Percentiles rank a stretch among this genome's conserved stretches.
These are phyloP conservation scores for Hyaena hyaena DNA, from an alignment of 2,113 vertebrate species.

Conservation along the genomic window DNA sequence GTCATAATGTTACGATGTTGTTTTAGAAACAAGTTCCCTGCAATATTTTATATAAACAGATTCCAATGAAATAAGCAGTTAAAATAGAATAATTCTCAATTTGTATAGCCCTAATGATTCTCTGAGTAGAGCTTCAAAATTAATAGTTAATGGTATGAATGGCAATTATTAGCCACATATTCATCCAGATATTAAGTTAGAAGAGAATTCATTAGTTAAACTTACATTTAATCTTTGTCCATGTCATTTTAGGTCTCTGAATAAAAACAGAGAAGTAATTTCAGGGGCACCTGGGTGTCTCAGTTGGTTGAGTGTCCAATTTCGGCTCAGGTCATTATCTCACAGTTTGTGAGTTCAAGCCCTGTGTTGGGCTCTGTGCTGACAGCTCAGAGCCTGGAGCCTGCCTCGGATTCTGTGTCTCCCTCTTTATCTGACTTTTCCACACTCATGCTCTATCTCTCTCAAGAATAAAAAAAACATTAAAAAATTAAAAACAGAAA, in stretches of 20 bases:
- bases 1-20: neutral
- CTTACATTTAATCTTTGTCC: neutral
- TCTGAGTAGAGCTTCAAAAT: constrained; percentile 39
- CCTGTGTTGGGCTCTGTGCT: too few species aligned
- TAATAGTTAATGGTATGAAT: neutral
- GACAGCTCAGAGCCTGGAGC: too few species aligned
- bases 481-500: neutral
- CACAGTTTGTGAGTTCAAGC: too few species aligned
- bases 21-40: neutral
- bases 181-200: constrained; percentile 10
- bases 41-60: neutral
- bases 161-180: neutral
- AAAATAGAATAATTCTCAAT: neutral
- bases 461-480: too few species aligned
- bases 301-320: too few species aligned
- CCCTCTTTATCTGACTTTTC: too few species aligned
- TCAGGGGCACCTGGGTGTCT: too few species aligned
- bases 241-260: neutral
- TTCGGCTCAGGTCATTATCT: too few species aligned
- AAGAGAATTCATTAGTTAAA: neutral
- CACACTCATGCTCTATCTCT: too few species aligned
- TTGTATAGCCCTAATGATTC: neutral
- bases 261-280: neutral
- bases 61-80: neutral
- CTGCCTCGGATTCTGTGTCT: too few species aligned